Evolutionary conservation across 37 sponge, comb jelly and placozoan genomes (phyloP), one percentile per base, ranked within the genome.

Genomic region (Agelas oroides): DNA sequence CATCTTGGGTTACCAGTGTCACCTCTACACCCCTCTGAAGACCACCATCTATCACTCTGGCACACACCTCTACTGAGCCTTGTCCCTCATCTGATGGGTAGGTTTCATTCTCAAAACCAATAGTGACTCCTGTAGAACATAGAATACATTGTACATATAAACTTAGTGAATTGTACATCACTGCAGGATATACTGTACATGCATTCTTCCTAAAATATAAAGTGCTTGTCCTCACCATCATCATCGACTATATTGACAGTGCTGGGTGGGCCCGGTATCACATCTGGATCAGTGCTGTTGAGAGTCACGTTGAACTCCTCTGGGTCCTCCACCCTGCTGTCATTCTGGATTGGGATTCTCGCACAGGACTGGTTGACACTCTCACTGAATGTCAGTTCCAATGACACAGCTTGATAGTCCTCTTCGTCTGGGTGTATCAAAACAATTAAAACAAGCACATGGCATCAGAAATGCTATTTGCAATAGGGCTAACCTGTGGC

Each of bases 1-100:
- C 69, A 32, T 67, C 69, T 31, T 19, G 19, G 69, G 31, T 67
- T 19, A 31, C 20, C 32, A 67, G 69, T 19, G 31, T 32, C n/a
- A 67, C n/a, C 30, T 25, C 28, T 5, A 67, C 69, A 33, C 2
- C 35, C 69, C 69, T 67, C 2, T 31, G 34, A 19, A 71, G 73
- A 20, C 20, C 23, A 27, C 73, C 73, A 23, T 3, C 2, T 2
- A 41, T 41, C 16, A 71, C 15, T 19, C 33, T 46, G 19, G 53
- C 73, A 71, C 53, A 38, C 46, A 71, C 73, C 14, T 38, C 53
- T 14, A 71, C 18, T 18, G 24, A n/a, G 53, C 73, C 73, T 38
- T 71, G 41, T 6, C 23, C 53, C 53, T 71, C 73, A 6, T 19
- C 21, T 46, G 37, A 52, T 12, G 46, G 37, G 73, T 71, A 71